Conservation (phyloP, 2,113 vertebrate species). For the Sebastes fasciatus region DNA sequence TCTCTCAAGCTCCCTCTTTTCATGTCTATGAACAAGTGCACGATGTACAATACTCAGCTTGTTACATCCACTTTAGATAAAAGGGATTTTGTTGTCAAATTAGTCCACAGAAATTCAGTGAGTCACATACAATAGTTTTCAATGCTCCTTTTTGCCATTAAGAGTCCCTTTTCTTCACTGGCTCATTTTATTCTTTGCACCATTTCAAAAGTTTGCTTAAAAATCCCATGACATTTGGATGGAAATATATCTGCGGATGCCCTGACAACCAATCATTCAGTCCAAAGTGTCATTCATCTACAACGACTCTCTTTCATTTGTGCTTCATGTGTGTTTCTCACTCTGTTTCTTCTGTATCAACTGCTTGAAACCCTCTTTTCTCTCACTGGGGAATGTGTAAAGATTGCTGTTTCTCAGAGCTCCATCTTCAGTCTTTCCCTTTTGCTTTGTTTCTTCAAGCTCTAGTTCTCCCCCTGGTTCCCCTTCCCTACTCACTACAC, state of each 20-base stretch:
- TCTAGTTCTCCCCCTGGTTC: background rate
- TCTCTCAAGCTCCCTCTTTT: background rate
- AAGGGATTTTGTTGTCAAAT: background rate
- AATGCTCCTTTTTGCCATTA: background rate
- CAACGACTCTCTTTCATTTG: background rate
- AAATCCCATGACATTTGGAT: constrained; percentile 8
- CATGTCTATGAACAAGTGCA: background rate
- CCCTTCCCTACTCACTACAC: background rate
- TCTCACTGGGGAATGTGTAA: background rate
- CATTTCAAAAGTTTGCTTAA: background rate
- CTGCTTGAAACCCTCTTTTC: background rate
- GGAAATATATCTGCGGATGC: background rate
- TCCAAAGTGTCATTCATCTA: constrained; percentile 8
- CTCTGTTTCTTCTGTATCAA: constrained; percentile 19
- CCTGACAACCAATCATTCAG: constrained; percentile 12
- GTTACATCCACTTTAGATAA: background rate
- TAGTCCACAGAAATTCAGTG: background rate
- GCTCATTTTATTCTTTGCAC: background rate
- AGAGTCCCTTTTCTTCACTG: background rate
- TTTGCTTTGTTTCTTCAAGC: background rate
- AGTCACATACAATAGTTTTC: background rate
- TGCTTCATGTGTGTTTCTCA: constrained; percentile 8
- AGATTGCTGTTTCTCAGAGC: constrained; percentile 21
- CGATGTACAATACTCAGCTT: background rate
- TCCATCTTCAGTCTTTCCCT: background rate